A percentile compares a stretch with the other conserved stretches of the same genome.
Evolutionary conservation across 2,797 vertebrate species (phyloP).

Genomic region (Crocodylus rhombifer): DNA sequence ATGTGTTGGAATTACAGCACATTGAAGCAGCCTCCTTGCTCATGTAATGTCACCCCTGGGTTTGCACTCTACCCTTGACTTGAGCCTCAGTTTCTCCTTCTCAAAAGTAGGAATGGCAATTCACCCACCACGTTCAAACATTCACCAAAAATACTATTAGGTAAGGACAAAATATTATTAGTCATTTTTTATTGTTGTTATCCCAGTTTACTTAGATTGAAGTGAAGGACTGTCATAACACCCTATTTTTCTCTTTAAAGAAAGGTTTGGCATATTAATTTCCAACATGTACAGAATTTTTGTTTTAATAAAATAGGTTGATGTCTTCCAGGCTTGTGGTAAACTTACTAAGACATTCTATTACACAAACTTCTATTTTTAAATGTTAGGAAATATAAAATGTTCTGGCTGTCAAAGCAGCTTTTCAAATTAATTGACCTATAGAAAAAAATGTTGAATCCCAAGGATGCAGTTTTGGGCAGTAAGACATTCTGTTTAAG

Average conservation of each 20-base stretch:
- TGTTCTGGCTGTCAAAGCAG: slow-evolving; percentile 8
- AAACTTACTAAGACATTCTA: background rate
- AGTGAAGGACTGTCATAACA: background rate
- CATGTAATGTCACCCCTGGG: too few relatives aligned
- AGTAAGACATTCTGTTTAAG: background rate
- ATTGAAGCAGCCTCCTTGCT: too few relatives aligned
- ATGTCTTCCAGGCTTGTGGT: background rate
- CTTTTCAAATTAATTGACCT: slow-evolving; percentile 1
- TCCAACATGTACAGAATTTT: background rate
- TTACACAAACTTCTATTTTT: slow-evolving; percentile 22
- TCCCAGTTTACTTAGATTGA: background rate
- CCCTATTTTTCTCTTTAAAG: background rate
- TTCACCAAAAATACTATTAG: background rate
- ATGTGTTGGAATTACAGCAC: too few relatives aligned
- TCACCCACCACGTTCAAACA: background rate
- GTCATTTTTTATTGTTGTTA: background rate
- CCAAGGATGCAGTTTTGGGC: background rate
- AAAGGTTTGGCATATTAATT: background rate
- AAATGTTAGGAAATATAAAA: slow-evolving; percentile 42
- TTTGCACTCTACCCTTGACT: too few relatives aligned
- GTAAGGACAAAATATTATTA: background rate
- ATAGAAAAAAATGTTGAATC: background rate
- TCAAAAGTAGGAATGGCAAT: background rate
- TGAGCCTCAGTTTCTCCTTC: background rate
- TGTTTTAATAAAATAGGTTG: background rate